phyloP scores from a whole-genome alignment of 2,113 vertebrate species.

The Orientallactaga bullata region DNA sequence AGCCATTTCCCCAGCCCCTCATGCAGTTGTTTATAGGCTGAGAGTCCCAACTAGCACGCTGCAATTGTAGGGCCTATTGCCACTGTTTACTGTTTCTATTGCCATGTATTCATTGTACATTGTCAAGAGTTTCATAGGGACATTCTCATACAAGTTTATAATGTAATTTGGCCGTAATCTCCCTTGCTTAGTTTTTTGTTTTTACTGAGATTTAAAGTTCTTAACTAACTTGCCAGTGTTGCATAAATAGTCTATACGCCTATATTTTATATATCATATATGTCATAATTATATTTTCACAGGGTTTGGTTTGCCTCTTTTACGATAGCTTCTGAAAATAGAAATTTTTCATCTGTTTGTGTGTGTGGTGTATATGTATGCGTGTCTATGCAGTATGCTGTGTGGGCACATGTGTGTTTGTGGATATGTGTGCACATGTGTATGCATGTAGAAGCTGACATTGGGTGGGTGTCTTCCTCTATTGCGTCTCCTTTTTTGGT shows the following conservation, averaged over 20 bases:
- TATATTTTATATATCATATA: not conserved
- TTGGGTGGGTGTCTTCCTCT: too few relatives aligned
- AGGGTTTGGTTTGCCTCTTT: not conserved
- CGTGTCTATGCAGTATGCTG: too few relatives aligned
- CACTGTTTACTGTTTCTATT: not conserved
- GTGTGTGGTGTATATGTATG: too few relatives aligned
- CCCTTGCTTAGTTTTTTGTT: slow-evolving; percentile 1
- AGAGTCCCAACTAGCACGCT: not conserved
- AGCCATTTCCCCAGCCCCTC: too few relatives aligned
- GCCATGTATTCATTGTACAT: not conserved
- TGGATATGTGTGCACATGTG: too few relatives aligned
- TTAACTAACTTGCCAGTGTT: not conserved
- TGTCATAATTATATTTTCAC: not conserved
- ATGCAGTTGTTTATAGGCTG: not conserved
- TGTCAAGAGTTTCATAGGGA: not conserved
- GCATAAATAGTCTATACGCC: not conserved
- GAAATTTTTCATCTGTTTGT: not conserved
- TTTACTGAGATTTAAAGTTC: not conserved
- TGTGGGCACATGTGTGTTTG: too few relatives aligned
- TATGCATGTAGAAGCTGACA: too few relatives aligned
- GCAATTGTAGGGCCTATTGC: not conserved
- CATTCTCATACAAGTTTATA: not conserved
- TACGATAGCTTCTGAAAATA: slow-evolving; percentile 23
- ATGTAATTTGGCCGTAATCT: not conserved
- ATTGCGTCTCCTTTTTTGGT: not conserved